Evolutionary conservation across 1,140 invertebrate genomes (phyloP), one percentile per base, ranked within the genome.

Genomic region (Diorhabda carinulata): DNA sequence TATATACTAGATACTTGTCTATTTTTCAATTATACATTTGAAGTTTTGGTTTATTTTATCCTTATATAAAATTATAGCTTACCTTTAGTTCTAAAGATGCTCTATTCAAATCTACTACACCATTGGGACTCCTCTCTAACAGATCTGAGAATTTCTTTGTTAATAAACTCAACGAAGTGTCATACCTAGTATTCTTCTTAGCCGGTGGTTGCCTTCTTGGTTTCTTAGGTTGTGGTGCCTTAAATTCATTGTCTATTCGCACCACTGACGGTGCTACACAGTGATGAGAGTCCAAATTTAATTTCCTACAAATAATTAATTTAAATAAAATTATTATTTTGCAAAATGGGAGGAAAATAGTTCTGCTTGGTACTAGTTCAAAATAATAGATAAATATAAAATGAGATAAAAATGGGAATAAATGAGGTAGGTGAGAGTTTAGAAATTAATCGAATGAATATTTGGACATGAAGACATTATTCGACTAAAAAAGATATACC

Each of bases 101-200:
- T 95, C 87, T 77, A 72, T 95, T 95, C 76, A 96, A 86, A 84
- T 95, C 92, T 70, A 96, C 87, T 68, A 97, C 91, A 70, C 96
- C 96, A 82, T 95, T 91, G 66, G 91, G 90, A 67, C 94, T 92
- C 77, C 88, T 88, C 82, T 96, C 90, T 60, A 99, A 85, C 71
- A 98, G 84, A 65, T 89, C 87, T 65, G 98, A 92, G 85, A 98
- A 99, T 79, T 93, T 93, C 78, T 95, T 94, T 43, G 97, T 98
- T 67, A 98, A 86, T 72, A 97, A 86, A 74, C 94, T 95, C 64
- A 98, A 84, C 60, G 95, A 98, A 66, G 94, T 95, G 79, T 96
- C 93, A 76, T 92, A 92, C 64, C 94, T 83, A 68, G 79, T 85
- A 84, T 77, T 89, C 86, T 77, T 83, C 81, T 79, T 78, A 75